Base-by-base conservation (phyloP, 2,797 vertebrate species). In the Merluccius polli region DNA sequence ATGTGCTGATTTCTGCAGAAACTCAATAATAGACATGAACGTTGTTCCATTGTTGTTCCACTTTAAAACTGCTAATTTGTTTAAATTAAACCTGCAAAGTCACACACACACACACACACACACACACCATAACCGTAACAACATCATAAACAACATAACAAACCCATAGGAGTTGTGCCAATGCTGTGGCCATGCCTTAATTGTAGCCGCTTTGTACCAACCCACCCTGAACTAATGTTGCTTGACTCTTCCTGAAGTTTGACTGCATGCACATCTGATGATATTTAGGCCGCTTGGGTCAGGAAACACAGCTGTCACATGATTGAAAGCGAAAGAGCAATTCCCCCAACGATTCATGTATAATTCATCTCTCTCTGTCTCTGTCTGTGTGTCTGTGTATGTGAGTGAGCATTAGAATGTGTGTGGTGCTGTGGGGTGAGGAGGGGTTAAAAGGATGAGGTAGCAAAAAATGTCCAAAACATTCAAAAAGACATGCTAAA, bases 261-360 rank as follows among this genome's bases (percentile, higher is more conserved):
- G 74, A 87, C 83, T 85, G 77, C 73, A 27, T 73, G 84, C 77
- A 83, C 79, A 81, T 84, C 70, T 68, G 44, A 72, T 75, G 75
- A 88, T 88, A 89, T 90, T 83, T 81, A 75, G 86, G 84, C 78
- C 83, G 79, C 89, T 89, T 90, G 89, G 87, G 83, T 91, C 84
- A 84, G 86, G 87, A 89, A 91, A 83, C 13, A 75, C 88, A 88
- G 84, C 86, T 86, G 83, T 92, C 80, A 36, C 33, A 74, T 59
- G 78, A 74, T 90, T 81, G 86, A 82, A 80, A 72, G 67, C 18
- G 52, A 91, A 92, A 89, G 77, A 84, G 82, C 79, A 86, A 87
- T 84, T 83, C 85, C 82, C 82, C 85, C 76, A 85, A 88, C 85
- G 83, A 79, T 29, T 81, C 82, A 91, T 92, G 90, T 88, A 91